A percentile compares a stretch with the other conserved stretches of the same genome.
These are phyloP conservation scores for Crotalus horridus DNA, from an alignment of 2,113 vertebrate species.

Conservation along the genomic window DNA sequence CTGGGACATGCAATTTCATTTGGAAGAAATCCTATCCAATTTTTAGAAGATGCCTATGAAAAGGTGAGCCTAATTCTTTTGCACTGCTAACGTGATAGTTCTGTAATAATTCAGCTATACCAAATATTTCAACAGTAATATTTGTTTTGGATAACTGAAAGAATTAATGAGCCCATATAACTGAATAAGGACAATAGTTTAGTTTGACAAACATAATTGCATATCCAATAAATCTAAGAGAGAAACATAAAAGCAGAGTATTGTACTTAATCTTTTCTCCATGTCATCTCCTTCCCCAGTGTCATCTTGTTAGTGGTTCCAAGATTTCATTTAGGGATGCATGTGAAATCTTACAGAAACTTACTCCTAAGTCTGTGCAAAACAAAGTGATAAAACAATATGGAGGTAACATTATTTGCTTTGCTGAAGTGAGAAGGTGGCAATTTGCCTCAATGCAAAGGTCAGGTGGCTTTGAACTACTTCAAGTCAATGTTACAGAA, in stretches of 20 bases:
- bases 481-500: background rate
- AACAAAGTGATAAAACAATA: background rate
- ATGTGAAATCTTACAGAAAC: background rate
- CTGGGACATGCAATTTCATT: slow-evolving; percentile 92
- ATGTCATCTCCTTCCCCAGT: background rate
- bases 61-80: slow-evolving; percentile 73
- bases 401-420: background rate
- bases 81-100: background rate
- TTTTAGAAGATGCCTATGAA: slow-evolving; percentile 90
- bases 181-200: background rate
- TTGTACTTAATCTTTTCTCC: background rate
- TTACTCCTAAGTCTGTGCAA: background rate
- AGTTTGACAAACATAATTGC: background rate
- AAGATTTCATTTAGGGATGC: background rate
- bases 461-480: background rate
- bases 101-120: background rate
- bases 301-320: background rate
- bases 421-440: background rate
- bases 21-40: slow-evolving; percentile 92
- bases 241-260: background rate
- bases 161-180: background rate
- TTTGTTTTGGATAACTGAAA: background rate
- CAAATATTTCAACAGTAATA: background rate
- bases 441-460: background rate
- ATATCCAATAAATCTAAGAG: background rate